Conservation (phyloP, 2,888 invertebrate genomes). For the Papilio elwesi region DNA sequence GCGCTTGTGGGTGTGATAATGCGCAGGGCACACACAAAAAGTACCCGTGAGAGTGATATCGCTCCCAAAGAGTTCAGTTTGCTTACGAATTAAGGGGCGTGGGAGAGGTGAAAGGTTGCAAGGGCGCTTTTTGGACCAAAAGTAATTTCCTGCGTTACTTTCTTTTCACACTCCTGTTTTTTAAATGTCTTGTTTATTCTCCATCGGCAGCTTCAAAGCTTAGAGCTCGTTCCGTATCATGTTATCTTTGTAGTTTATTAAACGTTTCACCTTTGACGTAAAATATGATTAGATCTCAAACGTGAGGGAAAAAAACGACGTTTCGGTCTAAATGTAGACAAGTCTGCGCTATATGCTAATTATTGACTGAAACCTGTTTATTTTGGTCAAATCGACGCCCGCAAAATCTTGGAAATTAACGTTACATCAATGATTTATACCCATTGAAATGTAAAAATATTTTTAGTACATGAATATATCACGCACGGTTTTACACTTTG, state of each 20-base stretch:
- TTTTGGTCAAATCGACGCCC: constrained; percentile 37
- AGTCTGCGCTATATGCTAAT: constrained; percentile 42
- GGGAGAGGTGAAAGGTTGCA: constrained; percentile 80
- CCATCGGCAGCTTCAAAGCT: constrained; percentile 33
- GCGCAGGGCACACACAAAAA: constrained; percentile 76
- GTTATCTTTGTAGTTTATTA: constrained; percentile 25
- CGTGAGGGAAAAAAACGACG: constrained; percentile 13
- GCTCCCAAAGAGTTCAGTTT: constrained; percentile 75
- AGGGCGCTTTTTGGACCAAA: constrained; percentile 41
- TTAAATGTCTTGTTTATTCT: constrained; percentile 30
- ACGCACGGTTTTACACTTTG: too few species aligned
- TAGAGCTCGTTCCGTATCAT: not conserved
- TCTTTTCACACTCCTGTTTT: constrained; percentile 26
- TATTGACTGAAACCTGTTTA: constrained; percentile 26
- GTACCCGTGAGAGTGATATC: constrained; percentile 77
- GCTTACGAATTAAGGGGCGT: constrained; percentile 73
- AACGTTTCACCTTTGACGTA: constrained; percentile 18
- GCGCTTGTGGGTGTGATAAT: constrained; percentile 82
- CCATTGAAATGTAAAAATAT: not conserved
- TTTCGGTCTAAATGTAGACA: constrained; percentile 46
- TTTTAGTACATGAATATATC: too few species aligned
- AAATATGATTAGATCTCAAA: constrained; percentile 29
- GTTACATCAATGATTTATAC: constrained; percentile 32
- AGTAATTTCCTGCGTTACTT: constrained; percentile 30
- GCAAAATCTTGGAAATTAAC: constrained; percentile 23